Evolutionary conservation across 2,113 vertebrate species (phyloP).

Genomic region (Tinamus guttatus): DNA sequence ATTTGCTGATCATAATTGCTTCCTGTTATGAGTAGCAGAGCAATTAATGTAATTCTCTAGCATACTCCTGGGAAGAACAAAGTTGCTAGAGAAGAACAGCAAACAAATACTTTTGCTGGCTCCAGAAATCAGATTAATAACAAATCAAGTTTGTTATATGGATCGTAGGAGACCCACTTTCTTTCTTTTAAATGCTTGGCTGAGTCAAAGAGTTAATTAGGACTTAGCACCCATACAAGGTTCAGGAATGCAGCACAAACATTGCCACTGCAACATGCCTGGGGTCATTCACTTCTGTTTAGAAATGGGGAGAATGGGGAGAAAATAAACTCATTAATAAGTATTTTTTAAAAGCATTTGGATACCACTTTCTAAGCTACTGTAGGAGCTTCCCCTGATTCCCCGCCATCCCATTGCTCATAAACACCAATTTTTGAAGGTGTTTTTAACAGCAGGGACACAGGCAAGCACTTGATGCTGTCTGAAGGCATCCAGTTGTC

Average conservation of each 20-base stretch:
- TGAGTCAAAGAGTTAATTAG: constrained; percentile 42
- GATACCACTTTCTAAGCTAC: background rate
- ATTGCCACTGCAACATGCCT: background rate
- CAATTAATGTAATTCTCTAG: constrained; percentile 33
- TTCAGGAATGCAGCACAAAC: constrained; percentile 6
- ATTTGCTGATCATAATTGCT: constrained; percentile 31
- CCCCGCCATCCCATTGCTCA: background rate
- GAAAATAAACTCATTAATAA: background rate
- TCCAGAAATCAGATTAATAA: constrained; percentile 22
- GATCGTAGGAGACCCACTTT: background rate
- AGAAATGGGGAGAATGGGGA: background rate
- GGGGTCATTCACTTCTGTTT: background rate
- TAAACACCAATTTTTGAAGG: background rate
- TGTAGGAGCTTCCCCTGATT: background rate
- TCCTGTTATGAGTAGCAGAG: constrained; percentile 15
- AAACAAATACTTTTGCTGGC: constrained; percentile 24
- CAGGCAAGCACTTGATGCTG: background rate
- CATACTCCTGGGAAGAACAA: background rate
- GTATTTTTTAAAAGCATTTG: background rate
- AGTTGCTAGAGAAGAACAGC: constrained; percentile 8
- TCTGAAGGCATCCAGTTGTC: background rate
- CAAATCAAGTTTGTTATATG: background rate
- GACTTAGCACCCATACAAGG: constrained; percentile 38
- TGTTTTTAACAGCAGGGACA: background rate
- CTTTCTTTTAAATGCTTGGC: constrained; percentile 11